Evolutionary conservation across 30 jellyfish, hydroid and myxozoan species (phyloP).

Genomic region (Aurelia coerulea): DNA sequence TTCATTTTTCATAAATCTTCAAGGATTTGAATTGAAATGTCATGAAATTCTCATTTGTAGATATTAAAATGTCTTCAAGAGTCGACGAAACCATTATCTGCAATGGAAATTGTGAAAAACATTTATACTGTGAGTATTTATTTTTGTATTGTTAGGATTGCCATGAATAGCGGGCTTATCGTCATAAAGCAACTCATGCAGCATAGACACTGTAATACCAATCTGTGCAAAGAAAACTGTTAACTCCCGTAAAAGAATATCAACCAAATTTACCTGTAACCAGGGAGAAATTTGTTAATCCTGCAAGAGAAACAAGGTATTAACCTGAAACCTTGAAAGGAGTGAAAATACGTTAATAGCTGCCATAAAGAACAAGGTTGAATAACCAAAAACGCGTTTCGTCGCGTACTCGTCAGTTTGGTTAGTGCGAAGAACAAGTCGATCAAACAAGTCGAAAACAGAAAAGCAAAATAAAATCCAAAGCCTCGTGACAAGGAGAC

Average conservation of each 20-base stretch:
- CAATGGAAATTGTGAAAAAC: slow-evolving; percentile 60
- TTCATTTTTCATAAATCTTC: too few species aligned
- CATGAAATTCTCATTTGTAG: slow-evolving; percentile 11
- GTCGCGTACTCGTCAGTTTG: too few species aligned
- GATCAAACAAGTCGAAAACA: too few species aligned
- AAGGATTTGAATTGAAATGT: too few species aligned
- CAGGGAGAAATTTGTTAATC: not conserved
- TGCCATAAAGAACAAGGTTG: too few species aligned
- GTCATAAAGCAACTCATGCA: not conserved
- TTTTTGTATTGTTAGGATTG: not conserved
- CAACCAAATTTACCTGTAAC: too few species aligned
- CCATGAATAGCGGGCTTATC: not conserved
- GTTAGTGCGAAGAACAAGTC: too few species aligned
- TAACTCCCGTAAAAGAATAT: not conserved
- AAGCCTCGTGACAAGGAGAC: too few species aligned
- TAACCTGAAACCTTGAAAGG: not conserved
- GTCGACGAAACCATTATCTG: slow-evolving; percentile 22
- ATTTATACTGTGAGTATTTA: slow-evolving; percentile 60
- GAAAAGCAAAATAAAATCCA: too few species aligned
- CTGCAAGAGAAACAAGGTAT: not conserved
- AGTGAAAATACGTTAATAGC: too few species aligned
- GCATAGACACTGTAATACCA: not conserved
- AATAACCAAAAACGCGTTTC: too few species aligned
- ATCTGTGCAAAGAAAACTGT: not conserved
- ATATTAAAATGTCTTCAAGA: slow-evolving; percentile 23